Evolutionary conservation across 2,797 vertebrate genomes (phyloP), one percentile per base, ranked within the genome.

Genomic region (Chloroceryle amazona): DNA sequence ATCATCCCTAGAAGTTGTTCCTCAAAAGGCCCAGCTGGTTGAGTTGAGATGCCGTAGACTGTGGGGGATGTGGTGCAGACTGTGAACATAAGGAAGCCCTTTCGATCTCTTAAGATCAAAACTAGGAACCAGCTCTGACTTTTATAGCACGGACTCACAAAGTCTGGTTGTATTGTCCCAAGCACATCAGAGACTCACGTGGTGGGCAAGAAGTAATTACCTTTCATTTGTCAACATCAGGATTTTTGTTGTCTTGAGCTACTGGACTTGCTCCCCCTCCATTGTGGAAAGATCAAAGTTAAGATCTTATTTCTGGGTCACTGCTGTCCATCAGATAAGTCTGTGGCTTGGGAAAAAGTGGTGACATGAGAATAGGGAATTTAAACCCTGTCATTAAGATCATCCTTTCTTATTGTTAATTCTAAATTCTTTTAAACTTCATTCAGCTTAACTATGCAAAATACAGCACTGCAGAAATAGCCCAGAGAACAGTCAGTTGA

Each of bases 391-490:
- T 76, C 81, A 73, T 89, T 76, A 93, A 96, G 90, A 89, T 91
- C 90, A 89, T 87, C 80, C 71, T 66, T 95, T 89, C 93, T 92
- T 94, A 93, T 96, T 97, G 86, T 96, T 74, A 92, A 81, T 87
- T 97, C 84, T 96, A 70, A 95, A 90, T 96, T 96, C 83, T 96
- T 97, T 96, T 78, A 95, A 92, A 90, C 73, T 91, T 93, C 61
- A 49, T 91, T 96, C 80, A 84, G 68, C 63, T 76, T 91, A 89
- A 94, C 91, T 91, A 12, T 47, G 47, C 39, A 70, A 83, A 97
- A 88, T 60, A 60, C 42, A 91, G 22, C 37, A 44, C 46, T 37
- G 15, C n/a, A 84, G 46, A 90, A 72, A 62, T 13, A 55, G 58
- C 72, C 47, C 39, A 67, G 29, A 75, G 25, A 90, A 17, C 46